phyloP scores from a whole-genome alignment of 2,797 vertebrate genomes.

The Syngnathus rostellatus region DNA sequence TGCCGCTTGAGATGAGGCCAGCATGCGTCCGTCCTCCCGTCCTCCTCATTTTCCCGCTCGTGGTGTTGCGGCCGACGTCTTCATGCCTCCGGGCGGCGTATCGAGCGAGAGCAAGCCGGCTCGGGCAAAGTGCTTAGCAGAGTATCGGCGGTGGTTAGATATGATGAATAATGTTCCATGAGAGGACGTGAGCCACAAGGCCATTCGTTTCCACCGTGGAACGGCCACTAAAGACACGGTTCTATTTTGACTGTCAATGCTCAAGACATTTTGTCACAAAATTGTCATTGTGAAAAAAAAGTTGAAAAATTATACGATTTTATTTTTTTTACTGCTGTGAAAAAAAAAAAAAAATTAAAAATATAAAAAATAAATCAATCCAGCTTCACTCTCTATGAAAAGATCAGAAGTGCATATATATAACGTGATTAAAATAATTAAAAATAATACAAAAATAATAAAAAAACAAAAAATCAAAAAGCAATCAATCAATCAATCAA shows the following conservation, averaged over 20 bases:
- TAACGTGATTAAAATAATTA: no score
- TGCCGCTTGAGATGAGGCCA: slow-evolving; percentile 71
- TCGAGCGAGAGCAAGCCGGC: slow-evolving; percentile 50
- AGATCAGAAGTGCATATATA: no score
- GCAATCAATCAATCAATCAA: no score
- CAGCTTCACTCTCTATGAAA: no score
- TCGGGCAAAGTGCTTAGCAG: slow-evolving; percentile 58
- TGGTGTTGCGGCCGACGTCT: slow-evolving; percentile 37
- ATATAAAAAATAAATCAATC: no score
- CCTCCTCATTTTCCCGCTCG: slow-evolving; percentile 26
- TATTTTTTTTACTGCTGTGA: no score
- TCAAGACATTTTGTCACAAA: slow-evolving; percentile 18
- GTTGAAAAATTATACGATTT: no score
- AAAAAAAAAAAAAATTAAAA: no score
- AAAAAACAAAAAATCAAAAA: no score
- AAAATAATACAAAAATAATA: no score
- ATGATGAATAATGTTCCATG: slow-evolving; percentile 55
- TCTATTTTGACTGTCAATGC: slow-evolving; percentile 21
- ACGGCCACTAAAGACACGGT: slow-evolving; percentile 47
- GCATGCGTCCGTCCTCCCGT: slow-evolving; percentile 19
- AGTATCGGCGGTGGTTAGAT: slow-evolving; percentile 61
- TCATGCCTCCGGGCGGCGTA: slow-evolving; percentile 56
- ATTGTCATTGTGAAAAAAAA: no score
- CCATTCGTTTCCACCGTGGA: slow-evolving; percentile 52
- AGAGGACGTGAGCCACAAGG: slow-evolving; percentile 44